Evolutionary conservation across 23 tunicate species (phyloP), one percentile per base, ranked within the genome.

Genomic region (Phallusia fumigata): DNA sequence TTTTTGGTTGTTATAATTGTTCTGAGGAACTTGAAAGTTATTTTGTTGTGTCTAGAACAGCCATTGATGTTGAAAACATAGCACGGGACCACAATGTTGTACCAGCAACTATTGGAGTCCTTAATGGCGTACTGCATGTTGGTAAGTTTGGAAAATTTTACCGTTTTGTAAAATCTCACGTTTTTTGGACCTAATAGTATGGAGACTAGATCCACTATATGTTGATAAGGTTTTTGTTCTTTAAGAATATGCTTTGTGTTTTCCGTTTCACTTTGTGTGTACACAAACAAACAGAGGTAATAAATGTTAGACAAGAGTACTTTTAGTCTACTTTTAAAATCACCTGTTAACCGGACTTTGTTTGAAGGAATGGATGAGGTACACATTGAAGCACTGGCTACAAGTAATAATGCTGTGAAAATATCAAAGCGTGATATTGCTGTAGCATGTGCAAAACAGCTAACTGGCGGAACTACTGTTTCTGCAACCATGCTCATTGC

Each of bases 401-500:
- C 76, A 10, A 40, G 65, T 32, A 32, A 65, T 3, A 45, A 79
- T 0, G 0, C 79, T 32, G 77, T 81, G 0, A 95, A 95, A 74
- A n/a, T 95, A 36, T 95, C 98, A 32, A 74, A 88, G 58, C 82
- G 91, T 19, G 91, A 92, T 28, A 40, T 95, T 26, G 51, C 98
- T 10, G 85, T 83, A 19, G 94, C 86, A 0, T 35, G 83, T 18
- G 83, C 91, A 52, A 90, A 76, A 15, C 36, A 74, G 30, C 84
- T 76, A 19, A 76, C 87, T 28, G 98, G 98, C 26, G 98, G 98
- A 0, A 95, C 98, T 0, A 95, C 98, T 52, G 95, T 95, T 0
- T 76, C 98, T 0, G 99, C 95, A 12, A 95, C 99, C 26, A 84
- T 95, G 95, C 52, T 90, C 32, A 76, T 90, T 72, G 91, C 99